Evolutionary conservation across 2,113 vertebrate species (phyloP).

Genomic region (Jacana jacana): DNA sequence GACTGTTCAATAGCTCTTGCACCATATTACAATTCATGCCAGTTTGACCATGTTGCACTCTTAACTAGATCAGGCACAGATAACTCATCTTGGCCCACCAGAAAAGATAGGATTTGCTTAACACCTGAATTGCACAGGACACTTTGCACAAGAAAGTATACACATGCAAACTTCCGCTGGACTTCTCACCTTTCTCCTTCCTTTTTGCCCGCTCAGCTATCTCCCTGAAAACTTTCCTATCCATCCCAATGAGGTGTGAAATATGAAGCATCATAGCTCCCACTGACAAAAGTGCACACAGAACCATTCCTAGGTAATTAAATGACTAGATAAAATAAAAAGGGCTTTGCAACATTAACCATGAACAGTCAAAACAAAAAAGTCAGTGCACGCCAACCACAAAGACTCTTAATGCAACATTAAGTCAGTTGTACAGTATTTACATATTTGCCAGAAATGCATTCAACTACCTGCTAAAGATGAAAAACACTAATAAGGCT

Average conservation of each 20-base stretch:
- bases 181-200: not conserved
- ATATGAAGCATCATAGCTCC: not conserved
- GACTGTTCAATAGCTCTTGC: not conserved
- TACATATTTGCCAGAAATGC: not conserved
- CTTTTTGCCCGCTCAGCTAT: not conserved
- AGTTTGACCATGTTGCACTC: not conserved
- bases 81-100: not conserved
- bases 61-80: not conserved
- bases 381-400: not conserved
- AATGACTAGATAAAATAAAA: not conserved
- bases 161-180: not conserved
- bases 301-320: not conserved
- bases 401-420: not conserved
- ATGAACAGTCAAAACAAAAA: not conserved
- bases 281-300: not conserved
- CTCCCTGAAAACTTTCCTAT: not conserved
- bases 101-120: not conserved
- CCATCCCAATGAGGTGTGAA: not conserved
- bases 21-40: rapidly evolving
- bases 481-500: not conserved
- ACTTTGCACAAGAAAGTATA: not conserved
- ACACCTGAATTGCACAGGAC: not conserved
- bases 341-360: not conserved
- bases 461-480: not conserved
- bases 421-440: not conserved